Conservation (phyloP, 2,797 vertebrate genomes). For the Danionella dracula region DNA sequence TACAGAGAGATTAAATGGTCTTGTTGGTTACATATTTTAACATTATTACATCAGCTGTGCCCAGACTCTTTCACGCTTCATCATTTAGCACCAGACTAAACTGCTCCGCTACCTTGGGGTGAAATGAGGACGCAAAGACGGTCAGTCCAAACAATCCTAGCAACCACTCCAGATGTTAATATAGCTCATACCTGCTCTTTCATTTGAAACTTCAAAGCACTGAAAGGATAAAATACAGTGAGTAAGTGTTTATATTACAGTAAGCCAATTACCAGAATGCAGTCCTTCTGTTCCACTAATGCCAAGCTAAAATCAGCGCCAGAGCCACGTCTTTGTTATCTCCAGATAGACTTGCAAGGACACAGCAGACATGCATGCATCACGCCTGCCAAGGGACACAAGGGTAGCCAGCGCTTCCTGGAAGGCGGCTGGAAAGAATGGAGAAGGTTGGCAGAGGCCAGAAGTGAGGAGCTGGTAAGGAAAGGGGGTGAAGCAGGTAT, state of each 20-base stretch:
- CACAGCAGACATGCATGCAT: conserved; percentile 10
- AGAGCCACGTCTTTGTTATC: conserved; percentile 10
- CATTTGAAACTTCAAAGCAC: background rate
- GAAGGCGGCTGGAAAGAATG: conserved; percentile 24
- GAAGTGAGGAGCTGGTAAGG: background rate
- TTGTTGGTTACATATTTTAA: background rate
- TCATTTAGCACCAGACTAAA: background rate
- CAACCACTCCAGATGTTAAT: background rate
- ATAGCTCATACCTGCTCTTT: background rate
- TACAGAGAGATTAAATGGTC: background rate
- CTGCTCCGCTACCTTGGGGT: background rate
- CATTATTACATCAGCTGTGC: background rate
- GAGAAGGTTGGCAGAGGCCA: background rate
- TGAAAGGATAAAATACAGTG: background rate
- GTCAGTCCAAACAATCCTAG: background rate
- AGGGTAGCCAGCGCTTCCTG: conserved; percentile 19
- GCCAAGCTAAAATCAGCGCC: background rate
- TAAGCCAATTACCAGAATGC: background rate
- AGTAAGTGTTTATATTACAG: too few species aligned
- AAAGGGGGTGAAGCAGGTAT: background rate
- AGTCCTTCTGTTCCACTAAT: background rate
- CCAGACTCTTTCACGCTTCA: background rate
- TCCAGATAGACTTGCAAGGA: conserved; percentile 13
- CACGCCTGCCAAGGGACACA: conserved; percentile 20
- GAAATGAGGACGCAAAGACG: background rate